Percentiles rank a stretch among this genome's conserved stretches.
Conservation (phyloP, 1,140 invertebrate species). For the Calephelis virginiensis region DNA sequence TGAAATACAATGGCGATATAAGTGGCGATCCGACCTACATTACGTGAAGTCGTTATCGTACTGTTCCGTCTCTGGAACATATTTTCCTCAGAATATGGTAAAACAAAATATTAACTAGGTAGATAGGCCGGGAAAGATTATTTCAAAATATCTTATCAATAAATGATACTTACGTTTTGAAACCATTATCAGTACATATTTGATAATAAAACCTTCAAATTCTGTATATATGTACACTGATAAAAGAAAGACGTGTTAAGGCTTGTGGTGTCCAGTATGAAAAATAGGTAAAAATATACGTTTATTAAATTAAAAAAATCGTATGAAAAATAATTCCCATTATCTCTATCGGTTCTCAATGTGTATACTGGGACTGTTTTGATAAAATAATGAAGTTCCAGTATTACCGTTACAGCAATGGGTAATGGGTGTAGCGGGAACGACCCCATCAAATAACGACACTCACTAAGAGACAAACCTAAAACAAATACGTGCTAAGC, state of each 20-base stretch:
- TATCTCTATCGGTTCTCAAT: too few species aligned
- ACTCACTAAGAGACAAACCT: too few species aligned
- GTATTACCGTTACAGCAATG: not conserved
- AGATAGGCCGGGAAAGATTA: too few species aligned
- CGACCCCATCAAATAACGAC: too few species aligned
- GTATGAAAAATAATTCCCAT: too few species aligned
- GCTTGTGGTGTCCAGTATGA: not conserved
- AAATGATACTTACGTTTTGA: not conserved
- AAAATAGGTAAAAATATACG: not conserved
- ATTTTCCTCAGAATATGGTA: too few species aligned
- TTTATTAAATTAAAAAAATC: not conserved
- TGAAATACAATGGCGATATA: too few species aligned
- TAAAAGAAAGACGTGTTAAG: constrained; percentile 14
- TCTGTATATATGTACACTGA: not conserved
- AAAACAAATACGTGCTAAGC: too few species aligned
- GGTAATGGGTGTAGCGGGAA: not conserved
- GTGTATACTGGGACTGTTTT: not conserved
- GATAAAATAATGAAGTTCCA: not conserved
- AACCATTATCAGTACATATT: not conserved
- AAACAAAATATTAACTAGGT: too few species aligned
- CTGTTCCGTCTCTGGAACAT: too few species aligned
- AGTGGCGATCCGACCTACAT: too few species aligned
- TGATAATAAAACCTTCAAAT: constrained; percentile 3
- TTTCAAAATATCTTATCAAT: not conserved
- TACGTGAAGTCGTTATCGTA: too few species aligned